phyloP scores from a whole-genome alignment of 1,140 invertebrate genomes.

The Dendrolimus kikuchii region DNA sequence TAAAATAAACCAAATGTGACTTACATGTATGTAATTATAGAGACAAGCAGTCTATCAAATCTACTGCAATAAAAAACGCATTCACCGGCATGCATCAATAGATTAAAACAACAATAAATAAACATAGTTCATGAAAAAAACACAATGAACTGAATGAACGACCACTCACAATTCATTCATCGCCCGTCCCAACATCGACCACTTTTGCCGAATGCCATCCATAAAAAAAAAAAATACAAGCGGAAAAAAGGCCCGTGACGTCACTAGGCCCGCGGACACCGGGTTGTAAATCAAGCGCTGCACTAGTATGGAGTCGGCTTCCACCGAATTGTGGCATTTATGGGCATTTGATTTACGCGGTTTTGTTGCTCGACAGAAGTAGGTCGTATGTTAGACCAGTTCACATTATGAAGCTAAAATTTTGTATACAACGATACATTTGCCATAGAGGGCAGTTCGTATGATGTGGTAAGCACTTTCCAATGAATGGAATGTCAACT shows the following conservation, averaged over 20 bases:
- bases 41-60: too few species aligned
- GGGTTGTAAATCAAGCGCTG: constrained; percentile 57
- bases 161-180: neutral
- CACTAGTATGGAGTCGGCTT: constrained; percentile 55
- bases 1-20: too few species aligned
- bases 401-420: constrained; percentile 1
- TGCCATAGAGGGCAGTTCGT: neutral
- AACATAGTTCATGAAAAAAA: neutral
- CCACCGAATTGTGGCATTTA: constrained; percentile 52
- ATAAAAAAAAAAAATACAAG: constrained; percentile 49
- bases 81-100: neutral
- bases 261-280: constrained; percentile 58
- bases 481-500: too few species aligned
- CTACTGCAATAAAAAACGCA: too few species aligned
- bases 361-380: neutral
- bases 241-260: constrained; percentile 55
- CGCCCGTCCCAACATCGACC: constrained; percentile 23
- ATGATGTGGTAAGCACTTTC: too few species aligned
- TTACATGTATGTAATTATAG: too few species aligned
- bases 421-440: constrained; percentile 1
- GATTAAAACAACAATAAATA: neutral
- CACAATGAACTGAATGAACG: neutral
- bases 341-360: constrained; percentile 55
- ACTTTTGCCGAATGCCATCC: constrained; percentile 63
- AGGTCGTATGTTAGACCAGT: constrained; percentile 1